Conservation (phyloP, 2,888 invertebrate species). For the Cyclophora albipunctata region DNA sequence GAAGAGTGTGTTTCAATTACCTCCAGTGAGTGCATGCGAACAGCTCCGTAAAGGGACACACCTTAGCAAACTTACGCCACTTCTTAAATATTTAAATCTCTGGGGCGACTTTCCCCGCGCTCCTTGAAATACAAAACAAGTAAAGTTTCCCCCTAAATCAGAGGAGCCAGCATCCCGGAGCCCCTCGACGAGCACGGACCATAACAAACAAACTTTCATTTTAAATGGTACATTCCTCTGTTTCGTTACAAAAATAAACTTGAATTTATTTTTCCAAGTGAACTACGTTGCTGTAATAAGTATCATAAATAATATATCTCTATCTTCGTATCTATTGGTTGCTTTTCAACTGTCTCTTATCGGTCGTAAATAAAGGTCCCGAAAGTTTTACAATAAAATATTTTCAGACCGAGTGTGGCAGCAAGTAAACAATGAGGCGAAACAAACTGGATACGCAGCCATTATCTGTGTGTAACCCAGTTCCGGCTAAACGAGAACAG, state of each 20-base stretch:
- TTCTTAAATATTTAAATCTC: constrained; percentile 69
- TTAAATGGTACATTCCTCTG: constrained; percentile 26
- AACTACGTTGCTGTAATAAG: too few relatives aligned
- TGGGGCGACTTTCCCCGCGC: constrained; percentile 56
- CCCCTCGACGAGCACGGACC: constrained; percentile 45
- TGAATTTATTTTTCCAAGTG: too few relatives aligned
- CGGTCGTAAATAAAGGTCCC: not conserved
- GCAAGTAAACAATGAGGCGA: constrained; percentile 49
- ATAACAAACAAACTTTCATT: constrained; percentile 60
- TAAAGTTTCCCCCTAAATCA: constrained; percentile 67
- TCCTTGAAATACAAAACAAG: constrained; percentile 67
- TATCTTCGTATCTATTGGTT: too few relatives aligned
- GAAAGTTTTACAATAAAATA: constrained; percentile 38
- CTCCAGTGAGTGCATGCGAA: constrained; percentile 34
- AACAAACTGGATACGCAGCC: constrained; percentile 43
- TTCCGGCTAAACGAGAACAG: constrained; percentile 38
- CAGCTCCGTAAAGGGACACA: constrained; percentile 52
- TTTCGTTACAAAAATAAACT: too few relatives aligned
- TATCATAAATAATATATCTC: too few relatives aligned
- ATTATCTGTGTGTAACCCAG: constrained; percentile 57
- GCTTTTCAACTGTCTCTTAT: too few relatives aligned
- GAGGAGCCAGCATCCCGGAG: constrained; percentile 40
- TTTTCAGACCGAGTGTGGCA: constrained; percentile 25
- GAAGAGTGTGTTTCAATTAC: constrained; percentile 37
- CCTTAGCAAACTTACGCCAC: constrained; percentile 53